These are phyloP conservation scores for Bicyclus anynana DNA, from an alignment of 1,140 invertebrate genomes.

Conservation along the genomic window DNA sequence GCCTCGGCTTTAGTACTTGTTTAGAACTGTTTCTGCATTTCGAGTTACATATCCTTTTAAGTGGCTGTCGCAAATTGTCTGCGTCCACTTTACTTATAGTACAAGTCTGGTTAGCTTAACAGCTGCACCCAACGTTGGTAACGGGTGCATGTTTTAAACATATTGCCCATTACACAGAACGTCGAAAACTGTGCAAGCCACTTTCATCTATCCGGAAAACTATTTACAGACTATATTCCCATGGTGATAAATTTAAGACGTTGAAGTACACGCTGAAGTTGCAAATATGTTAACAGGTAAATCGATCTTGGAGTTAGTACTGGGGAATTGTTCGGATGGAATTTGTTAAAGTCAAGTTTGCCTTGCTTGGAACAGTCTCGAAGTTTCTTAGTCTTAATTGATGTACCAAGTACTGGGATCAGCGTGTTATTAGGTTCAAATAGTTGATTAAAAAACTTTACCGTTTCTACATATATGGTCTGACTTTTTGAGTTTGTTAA, in stretches of 20 bases:
- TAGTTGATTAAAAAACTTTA: conserved; percentile 33
- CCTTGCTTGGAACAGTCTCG: conserved; percentile 26
- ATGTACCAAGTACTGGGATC: conserved; percentile 25
- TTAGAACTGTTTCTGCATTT: conserved; percentile 11
- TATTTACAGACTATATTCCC: conserved; percentile 21
- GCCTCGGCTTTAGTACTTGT: conserved; percentile 3
- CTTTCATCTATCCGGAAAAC: conserved; percentile 9
- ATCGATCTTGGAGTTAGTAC: conserved; percentile 48
- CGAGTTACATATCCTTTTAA: conserved; percentile 19
- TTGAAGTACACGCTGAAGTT: conserved; percentile 27
- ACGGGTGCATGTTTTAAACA: conserved; percentile 26
- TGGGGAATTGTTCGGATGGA: conserved; percentile 49
- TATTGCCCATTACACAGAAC: conserved; percentile 4
- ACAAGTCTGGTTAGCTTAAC: conserved; percentile 25
- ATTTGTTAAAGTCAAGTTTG: conserved; percentile 50
- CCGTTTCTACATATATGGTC: conserved; percentile 12
- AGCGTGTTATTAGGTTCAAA: conserved; percentile 22
- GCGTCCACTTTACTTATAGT: conserved; percentile 27
- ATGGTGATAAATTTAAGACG: conserved; percentile 31
- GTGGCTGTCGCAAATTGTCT: conserved; percentile 31
- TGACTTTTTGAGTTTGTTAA: conserved; percentile 17
- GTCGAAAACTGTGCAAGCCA: conserved; percentile 12
- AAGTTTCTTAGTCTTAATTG: conserved; percentile 43
- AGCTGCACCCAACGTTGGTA: conserved; percentile 25
- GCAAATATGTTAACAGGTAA: conserved; percentile 63